Conservation (phyloP, 2,797 vertebrate species). For the Megaceryle alcyon region DNA sequence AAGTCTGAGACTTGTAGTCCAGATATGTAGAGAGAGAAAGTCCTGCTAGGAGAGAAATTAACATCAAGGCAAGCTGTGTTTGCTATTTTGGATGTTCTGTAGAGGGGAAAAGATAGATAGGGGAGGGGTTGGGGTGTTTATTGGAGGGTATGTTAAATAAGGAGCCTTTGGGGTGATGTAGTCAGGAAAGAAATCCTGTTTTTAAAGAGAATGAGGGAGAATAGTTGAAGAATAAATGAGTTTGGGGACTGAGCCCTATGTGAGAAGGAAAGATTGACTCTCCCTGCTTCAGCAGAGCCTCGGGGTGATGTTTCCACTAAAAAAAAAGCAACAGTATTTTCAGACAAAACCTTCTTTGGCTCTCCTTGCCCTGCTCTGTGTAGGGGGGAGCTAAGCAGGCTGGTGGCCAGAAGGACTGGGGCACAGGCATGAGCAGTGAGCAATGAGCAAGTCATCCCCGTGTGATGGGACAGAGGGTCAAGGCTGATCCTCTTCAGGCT, state of each 20-base stretch:
- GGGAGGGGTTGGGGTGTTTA: not conserved
- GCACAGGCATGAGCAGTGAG: accelerated
- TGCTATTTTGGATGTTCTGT: not conserved
- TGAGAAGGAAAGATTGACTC: not conserved
- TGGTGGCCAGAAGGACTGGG: accelerated
- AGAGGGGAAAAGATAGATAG: not conserved
- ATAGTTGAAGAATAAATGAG: not conserved
- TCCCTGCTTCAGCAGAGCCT: not conserved
- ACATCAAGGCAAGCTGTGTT: not conserved
- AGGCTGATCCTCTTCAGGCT: not conserved
- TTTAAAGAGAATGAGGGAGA: not conserved
- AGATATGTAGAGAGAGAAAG: not conserved
- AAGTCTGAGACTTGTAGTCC: not conserved
- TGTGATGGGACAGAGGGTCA: not conserved
- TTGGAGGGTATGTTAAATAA: not conserved
- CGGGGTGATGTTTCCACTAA: not conserved
- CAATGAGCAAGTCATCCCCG: not conserved
- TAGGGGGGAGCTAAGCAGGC: not conserved
- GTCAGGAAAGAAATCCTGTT: not conserved
- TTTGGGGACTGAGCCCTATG: not conserved
- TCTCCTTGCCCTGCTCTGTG: not conserved
- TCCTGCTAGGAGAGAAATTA: not conserved
- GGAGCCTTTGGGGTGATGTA: not conserved
- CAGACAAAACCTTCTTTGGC: not conserved
- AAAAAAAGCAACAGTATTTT: not conserved